phyloP scores from a whole-genome alignment of 23 tunicate genomes.

The Styela plicata region DNA sequence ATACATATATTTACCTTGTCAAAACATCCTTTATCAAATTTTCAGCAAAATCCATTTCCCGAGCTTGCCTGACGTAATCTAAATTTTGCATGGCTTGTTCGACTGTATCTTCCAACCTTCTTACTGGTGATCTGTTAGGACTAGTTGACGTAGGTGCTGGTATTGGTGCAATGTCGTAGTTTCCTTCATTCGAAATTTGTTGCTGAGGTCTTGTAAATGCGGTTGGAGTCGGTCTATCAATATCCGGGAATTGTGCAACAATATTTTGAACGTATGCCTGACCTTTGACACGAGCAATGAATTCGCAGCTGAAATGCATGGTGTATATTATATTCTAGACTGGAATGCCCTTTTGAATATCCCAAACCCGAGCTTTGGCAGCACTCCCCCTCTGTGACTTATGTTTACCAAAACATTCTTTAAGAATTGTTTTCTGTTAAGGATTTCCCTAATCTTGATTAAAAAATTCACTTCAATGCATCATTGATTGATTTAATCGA shows the following conservation, averaged over 20 bases:
- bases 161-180: not conserved
- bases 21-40: not conserved
- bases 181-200: not conserved
- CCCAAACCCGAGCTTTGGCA: no score
- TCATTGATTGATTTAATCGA: no score
- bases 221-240: not conserved
- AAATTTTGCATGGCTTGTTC: constrained; percentile 4
- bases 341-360: no score
- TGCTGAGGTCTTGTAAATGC: not conserved
- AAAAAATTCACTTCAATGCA: no score
- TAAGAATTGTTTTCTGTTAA: no score
- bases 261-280: not conserved
- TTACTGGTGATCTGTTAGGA: not conserved
- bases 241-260: not conserved
- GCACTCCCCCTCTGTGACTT: no score
- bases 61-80: not conserved
- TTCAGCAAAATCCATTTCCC: not conserved
- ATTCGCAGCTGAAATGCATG: not conserved
- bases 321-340: no score
- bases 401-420: no score
- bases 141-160: not conserved
- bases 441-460: no score
- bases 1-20: not conserved
- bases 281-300: not conserved
- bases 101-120: not conserved